phyloP scores from a whole-genome alignment of 2,888 invertebrate genomes.

The Aphidoletes aphidimyza region DNA sequence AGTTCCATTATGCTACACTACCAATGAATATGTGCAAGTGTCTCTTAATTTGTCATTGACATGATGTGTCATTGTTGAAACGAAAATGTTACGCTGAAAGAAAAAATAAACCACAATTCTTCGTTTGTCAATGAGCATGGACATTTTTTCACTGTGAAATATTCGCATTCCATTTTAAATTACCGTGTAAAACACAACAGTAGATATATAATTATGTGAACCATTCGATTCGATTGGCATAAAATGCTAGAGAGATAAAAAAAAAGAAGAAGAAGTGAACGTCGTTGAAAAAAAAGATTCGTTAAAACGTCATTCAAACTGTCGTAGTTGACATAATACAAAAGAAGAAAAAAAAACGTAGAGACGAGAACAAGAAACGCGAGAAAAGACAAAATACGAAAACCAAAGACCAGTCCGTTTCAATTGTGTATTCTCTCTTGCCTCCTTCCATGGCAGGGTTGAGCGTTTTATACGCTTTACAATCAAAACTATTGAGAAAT shows the following conservation, averaged over 20 bases:
- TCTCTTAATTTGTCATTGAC: constrained; percentile 26
- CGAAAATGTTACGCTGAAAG: no score
- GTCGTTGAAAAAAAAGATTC: constrained; percentile 15
- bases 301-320: constrained; percentile 52
- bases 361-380: neutral
- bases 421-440: neutral
- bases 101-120: no score
- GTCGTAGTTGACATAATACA: constrained; percentile 34
- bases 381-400: neutral
- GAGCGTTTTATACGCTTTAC: neutral
- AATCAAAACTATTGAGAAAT: neutral
- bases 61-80: neutral
- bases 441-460: neutral
- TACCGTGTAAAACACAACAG: neutral
- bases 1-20: neutral
- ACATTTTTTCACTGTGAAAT: no score
- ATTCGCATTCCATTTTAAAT: neutral
- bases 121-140: neutral
- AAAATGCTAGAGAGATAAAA: neutral
- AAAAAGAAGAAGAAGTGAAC: neutral
- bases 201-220: neutral
- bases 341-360: neutral
- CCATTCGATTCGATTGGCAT: neutral
- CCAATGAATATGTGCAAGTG: neutral
- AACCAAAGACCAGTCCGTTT: neutral